A percentile compares a stretch with the other conserved stretches of the same genome.
Evolutionary conservation across 2,113 vertebrate genomes (phyloP).

Genomic region (Alectura lathami): DNA sequence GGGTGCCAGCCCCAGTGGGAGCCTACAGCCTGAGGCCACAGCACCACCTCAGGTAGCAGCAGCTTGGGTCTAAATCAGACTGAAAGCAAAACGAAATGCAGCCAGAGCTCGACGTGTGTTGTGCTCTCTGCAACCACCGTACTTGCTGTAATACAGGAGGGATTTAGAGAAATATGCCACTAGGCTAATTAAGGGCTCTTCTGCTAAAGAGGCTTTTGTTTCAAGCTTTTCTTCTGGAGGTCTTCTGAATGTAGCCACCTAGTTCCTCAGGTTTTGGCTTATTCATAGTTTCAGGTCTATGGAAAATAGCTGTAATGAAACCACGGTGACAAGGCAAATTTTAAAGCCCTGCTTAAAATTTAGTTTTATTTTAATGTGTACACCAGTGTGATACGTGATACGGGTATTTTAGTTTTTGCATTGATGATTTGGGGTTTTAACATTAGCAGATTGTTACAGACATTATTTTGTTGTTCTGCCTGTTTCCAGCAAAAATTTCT

Average conservation of each 20-base stretch:
- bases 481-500: background rate
- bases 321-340: background rate
- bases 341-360: background rate
- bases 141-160: background rate
- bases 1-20: background rate
- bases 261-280: background rate
- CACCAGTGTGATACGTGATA: background rate
- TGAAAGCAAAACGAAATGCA: background rate
- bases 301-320: background rate
- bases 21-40: background rate
- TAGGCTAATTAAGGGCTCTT: constrained; percentile 22
- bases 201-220: constrained; percentile 25
- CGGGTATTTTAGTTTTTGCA: background rate
- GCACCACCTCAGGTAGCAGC: background rate
- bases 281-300: background rate
- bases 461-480: background rate
- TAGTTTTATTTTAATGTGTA: background rate
- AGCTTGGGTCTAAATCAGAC: background rate
- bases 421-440: background rate
- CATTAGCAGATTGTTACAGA: background rate
- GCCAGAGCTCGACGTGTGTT: background rate
- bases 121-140: background rate
- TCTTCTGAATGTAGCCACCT: background rate
- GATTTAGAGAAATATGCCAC: constrained; percentile 3
- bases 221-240: background rate